A percentile compares a stretch with the other conserved stretches of the same genome.
phyloP scores from a whole-genome alignment of 2,888 invertebrate genomes.

The Atethmia centrago region DNA sequence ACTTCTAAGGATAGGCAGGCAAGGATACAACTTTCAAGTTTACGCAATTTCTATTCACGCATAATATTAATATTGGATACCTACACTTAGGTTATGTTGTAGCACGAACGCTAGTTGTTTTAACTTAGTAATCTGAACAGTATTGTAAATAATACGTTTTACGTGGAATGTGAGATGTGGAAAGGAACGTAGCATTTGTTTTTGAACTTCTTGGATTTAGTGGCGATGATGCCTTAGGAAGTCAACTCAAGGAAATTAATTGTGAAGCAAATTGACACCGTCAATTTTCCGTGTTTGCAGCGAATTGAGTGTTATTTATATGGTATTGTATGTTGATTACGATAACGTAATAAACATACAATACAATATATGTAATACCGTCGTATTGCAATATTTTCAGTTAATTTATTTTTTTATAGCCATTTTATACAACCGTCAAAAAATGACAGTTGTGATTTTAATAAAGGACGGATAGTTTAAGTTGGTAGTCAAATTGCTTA shows the following conservation, averaged over 20 bases:
- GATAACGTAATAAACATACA: no score
- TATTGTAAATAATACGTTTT: conserved; percentile 30
- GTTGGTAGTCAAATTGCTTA: not conserved
- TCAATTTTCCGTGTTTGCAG: not conserved
- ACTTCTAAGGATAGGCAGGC: conserved; percentile 30
- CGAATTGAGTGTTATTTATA: no score
- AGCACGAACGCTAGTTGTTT: conserved; percentile 25
- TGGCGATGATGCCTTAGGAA: not conserved
- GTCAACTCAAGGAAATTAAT: not conserved
- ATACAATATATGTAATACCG: no score
- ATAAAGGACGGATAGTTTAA: not conserved
- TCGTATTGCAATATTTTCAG: not conserved
- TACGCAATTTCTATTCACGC: conserved; percentile 49
- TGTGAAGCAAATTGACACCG: not conserved
- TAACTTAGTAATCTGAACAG: conserved; percentile 29
- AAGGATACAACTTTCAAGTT: conserved; percentile 55
- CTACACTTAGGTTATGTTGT: conserved; percentile 23
- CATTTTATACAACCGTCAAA: not conserved
- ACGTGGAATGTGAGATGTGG: conserved; percentile 34
- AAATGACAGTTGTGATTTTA: not conserved
- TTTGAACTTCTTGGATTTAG: conserved; percentile 16
- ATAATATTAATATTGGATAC: conserved; percentile 10
- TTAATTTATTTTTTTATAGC: not conserved
- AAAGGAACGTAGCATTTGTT: not conserved
- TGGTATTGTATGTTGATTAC: no score